Conservation (phyloP, 2,797 vertebrate genomes). For the Muraenolepis orangiensis region DNA sequence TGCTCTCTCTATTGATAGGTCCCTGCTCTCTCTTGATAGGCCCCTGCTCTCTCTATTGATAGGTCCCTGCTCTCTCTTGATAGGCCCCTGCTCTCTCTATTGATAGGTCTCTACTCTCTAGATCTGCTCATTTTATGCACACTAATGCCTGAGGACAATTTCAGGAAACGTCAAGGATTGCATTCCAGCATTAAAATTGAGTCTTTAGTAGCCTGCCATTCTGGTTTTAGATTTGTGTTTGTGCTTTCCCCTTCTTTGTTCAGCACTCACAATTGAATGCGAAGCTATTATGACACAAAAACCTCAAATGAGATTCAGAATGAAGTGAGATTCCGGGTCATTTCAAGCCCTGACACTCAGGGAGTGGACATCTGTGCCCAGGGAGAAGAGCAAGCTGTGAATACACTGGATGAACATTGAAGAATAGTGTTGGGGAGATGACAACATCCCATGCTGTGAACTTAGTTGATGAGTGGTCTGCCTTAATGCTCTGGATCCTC, state of each 20-base stretch:
- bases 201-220: neutral
- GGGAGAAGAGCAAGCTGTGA: conserved; percentile 77
- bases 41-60: too few species aligned
- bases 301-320: conserved; percentile 43
- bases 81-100: neutral
- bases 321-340: too few species aligned
- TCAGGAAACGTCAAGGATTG: neutral
- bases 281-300: conserved; percentile 46
- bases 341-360: conserved; percentile 51
- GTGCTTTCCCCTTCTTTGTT: neutral
- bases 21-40: too few species aligned
- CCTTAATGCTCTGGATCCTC: conserved; percentile 69
- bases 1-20: too few species aligned
- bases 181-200: neutral
- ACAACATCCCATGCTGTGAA: conserved; percentile 64
- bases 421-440: conserved; percentile 69
- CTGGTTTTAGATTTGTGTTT: neutral
- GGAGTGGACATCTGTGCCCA: conserved; percentile 71
- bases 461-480: conserved; percentile 55
- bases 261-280: conserved; percentile 56
- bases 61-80: too few species aligned
- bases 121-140: neutral
- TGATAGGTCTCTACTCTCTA: neutral
- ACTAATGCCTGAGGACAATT: neutral
- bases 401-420: conserved; percentile 75